Conservation (phyloP, 2,797 vertebrate genomes). For the Gymnopithys bicolor region DNA sequence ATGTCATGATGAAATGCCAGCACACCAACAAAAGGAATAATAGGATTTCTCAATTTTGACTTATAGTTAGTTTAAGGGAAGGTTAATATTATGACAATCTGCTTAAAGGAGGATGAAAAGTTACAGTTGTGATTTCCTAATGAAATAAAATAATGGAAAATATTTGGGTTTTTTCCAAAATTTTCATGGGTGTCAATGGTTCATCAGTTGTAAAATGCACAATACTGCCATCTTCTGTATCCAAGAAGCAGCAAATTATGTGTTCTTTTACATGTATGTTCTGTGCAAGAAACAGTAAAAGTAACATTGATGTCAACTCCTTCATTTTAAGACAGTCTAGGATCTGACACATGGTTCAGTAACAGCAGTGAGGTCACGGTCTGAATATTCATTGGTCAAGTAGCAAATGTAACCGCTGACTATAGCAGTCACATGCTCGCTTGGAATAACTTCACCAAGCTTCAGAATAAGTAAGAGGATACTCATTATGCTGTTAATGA, state of each 20-base stretch:
- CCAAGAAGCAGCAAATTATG: not conserved
- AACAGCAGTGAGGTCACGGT: not conserved
- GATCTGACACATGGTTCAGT: not conserved
- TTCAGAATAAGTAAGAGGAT: not conserved
- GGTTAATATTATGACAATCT: not conserved
- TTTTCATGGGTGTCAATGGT: not conserved
- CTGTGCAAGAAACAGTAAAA: not conserved
- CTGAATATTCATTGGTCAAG: not conserved
- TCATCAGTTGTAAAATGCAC: conserved; percentile 9
- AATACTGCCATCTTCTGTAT: conserved; percentile 62
- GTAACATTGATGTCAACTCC: not conserved
- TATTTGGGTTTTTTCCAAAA: not conserved
- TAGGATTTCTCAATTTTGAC: not conserved
- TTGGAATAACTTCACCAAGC: not conserved
- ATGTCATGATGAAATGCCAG: not conserved
- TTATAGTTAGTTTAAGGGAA: not conserved
- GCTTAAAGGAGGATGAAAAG: not conserved
- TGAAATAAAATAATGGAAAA: not conserved
- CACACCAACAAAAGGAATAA: not conserved
- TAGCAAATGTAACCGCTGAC: not conserved
- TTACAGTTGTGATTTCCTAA: not conserved
- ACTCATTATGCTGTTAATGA: not conserved
- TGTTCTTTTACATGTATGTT: not conserved
- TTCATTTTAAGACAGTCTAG: not conserved
- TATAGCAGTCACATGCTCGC: not conserved